Conservation (phyloP, 2,797 vertebrate species). For the Oreochromis mossambicus region DNA sequence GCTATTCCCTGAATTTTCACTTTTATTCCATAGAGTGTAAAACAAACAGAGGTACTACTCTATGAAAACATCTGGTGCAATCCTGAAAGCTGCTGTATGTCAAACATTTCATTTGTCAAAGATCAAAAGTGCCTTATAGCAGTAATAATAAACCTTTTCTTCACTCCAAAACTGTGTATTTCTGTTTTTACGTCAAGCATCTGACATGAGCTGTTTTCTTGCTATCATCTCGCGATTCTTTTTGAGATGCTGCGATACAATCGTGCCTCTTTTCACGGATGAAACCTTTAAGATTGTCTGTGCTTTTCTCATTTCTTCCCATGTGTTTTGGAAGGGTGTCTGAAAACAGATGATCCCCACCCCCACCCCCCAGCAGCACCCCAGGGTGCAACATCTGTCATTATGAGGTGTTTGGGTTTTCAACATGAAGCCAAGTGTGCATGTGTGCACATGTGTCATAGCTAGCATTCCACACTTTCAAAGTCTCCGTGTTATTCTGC, state of each 20-base stretch:
- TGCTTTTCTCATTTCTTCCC: background rate
- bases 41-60: background rate
- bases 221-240: background rate
- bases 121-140: background rate
- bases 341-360: background rate
- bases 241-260: background rate
- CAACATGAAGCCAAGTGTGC: slow-evolving; percentile 10
- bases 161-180: slow-evolving; percentile 9
- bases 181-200: background rate
- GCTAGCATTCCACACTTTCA: slow-evolving; percentile 55
- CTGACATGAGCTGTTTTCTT: background rate
- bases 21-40: background rate
- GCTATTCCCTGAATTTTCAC: background rate
- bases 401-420: slow-evolving; percentile 52
- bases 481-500: slow-evolving; percentile 45
- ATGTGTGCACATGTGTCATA: slow-evolving; percentile 50
- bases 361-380: background rate
- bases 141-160: slow-evolving; percentile 40
- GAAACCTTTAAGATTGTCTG: background rate
- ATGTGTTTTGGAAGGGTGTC: background rate
- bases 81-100: background rate
- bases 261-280: background rate
- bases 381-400: slow-evolving; percentile 52
- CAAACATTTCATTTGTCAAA: background rate
- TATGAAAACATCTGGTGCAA: background rate